These are phyloP conservation scores for Empis livida DNA, from an alignment of 2,888 invertebrate genomes.

Conservation along the genomic window DNA sequence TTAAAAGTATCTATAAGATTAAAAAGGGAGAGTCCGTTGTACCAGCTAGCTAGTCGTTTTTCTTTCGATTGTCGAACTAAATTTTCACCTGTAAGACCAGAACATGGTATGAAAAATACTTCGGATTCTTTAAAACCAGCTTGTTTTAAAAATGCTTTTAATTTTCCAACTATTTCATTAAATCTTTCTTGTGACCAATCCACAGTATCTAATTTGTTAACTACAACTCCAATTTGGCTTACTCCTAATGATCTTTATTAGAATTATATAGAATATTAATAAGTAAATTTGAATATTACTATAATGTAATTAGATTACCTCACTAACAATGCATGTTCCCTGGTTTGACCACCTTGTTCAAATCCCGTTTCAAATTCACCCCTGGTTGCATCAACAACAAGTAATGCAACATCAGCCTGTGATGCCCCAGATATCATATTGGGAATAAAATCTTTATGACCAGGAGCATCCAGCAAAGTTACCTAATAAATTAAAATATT, in stretches of 20 bases:
- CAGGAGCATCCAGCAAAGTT: conserved; percentile 90
- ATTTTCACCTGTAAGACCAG: conserved; percentile 94
- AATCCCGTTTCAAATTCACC: conserved; percentile 99
- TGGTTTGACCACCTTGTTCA: conserved; percentile 93
- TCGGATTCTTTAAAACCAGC: conserved; percentile 82
- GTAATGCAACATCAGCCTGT: conserved; percentile 92
- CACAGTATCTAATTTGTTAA: conserved; percentile 95
- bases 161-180: conserved; percentile 71
- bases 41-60: conserved; percentile 55
- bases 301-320: conserved; percentile 31
- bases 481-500: conserved; percentile 33
- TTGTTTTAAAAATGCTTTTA: conserved; percentile 73
- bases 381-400: conserved; percentile 90
- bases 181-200: conserved; percentile 87
- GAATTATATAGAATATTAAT: conserved; percentile 10
- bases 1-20: conserved; percentile 80
- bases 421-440: conserved; percentile 99
- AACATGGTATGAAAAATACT: conserved; percentile 85
- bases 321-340: conserved; percentile 92
- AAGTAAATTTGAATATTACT: conserved; percentile 45
- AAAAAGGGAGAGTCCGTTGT: conserved; percentile 70
- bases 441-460: conserved; percentile 98
- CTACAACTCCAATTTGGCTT: conserved; percentile 82
- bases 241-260: conserved; percentile 58
- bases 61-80: conserved; percentile 55